phyloP scores from a whole-genome alignment of 2,797 vertebrate species.

The Alcedo quadribrachys region DNA sequence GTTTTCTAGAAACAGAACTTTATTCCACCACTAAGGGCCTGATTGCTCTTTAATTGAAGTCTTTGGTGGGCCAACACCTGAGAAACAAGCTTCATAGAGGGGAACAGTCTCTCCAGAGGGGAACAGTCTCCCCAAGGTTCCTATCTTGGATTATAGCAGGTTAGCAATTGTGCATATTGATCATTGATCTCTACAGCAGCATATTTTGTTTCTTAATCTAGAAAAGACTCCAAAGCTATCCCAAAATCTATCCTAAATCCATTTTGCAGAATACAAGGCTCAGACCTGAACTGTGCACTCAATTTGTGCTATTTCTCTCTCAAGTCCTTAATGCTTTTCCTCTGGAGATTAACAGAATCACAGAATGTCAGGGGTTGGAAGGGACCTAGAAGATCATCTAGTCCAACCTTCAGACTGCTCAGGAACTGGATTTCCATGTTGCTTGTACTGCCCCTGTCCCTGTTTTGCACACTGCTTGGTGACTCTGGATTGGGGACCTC shows the following conservation, averaged over 20 bases:
- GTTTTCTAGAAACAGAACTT: slow-evolving; percentile 12
- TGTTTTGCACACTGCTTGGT: neutral
- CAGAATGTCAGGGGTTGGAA: too few relatives aligned
- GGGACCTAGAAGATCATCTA: too few relatives aligned
- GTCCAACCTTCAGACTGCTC: neutral
- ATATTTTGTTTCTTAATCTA: neutral
- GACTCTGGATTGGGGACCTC: neutral
- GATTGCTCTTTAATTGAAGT: neutral
- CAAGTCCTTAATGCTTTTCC: neutral
- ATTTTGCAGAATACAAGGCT: neutral
- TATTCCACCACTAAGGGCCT: neutral
- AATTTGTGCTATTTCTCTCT: neutral
- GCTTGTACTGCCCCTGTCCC: neutral
- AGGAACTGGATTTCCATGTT: neutral
- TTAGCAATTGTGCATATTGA: neutral
- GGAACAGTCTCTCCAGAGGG: neutral
- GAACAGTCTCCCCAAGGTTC: neutral
- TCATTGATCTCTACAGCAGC: neutral
- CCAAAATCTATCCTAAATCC: neutral
- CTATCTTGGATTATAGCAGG: neutral
- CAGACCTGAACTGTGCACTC: neutral
- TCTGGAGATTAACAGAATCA: neutral
- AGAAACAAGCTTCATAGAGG: neutral
- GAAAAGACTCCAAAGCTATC: neutral
- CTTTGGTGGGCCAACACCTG: neutral